Evolutionary conservation across 92 coral and sea anemone species (phyloP), one percentile per base, ranked within the genome.

Genomic region (Hydrozoanthus gracilis): DNA sequence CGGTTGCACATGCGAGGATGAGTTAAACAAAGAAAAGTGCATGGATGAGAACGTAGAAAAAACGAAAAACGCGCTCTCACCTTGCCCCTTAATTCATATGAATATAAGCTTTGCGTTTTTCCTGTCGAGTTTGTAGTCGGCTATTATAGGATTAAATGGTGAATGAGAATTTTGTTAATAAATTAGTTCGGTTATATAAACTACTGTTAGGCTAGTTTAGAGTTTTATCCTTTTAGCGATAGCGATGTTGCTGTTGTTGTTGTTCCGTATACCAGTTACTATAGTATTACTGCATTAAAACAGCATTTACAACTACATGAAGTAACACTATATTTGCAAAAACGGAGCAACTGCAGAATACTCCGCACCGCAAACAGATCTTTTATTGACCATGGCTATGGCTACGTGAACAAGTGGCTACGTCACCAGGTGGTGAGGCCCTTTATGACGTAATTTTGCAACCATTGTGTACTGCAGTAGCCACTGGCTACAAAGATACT

Each of bases 141-240:
- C 62, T 80, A 80, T 80, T 79, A n/a, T n/a, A 46, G 73, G 56
- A 20, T 79, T 80, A 49, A 80, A 80, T 66, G 44, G 11, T 76
- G 82, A 54, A 76, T 54, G 82, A 76, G 62, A 76, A 75, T 3
- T 20, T 13, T 75, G 65, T 76, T 76, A 76, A 76, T 76, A 48
- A 54, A 27, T 76, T 76, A 76, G 66, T 6, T 51, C 44, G 45
- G 15, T 52, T 11, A 44, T 5, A 76, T 27, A 44, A 46, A 14
- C 75, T 44, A 45, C 20, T 14, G 12, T 46, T 45, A 35, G 44
- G 48, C 48, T 69, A 72, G 77, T 5, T 72, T 14, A 72, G 54
- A 44, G 60, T 54, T 54, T 54, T 54, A 2, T 54, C 60, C 60
- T 54, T 54, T 54, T 54, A 54, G 60, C 60, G 58, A 52, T 52